phyloP scores from a whole-genome alignment of 1,140 invertebrate species.

The Varroa destructor region DNA sequence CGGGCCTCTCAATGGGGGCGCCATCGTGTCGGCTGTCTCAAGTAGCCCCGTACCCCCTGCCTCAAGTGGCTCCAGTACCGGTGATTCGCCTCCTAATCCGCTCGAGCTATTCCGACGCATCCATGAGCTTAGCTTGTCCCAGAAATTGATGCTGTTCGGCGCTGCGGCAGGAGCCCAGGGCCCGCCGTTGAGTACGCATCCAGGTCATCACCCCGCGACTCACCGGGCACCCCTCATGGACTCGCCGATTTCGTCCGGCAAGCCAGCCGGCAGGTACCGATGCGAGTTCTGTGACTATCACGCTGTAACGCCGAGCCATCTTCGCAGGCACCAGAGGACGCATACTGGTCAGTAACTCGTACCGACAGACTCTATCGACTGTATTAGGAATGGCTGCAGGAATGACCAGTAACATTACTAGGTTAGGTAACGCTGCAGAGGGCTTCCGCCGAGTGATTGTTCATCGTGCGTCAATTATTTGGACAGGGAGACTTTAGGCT shows the following conservation, averaged over 20 bases:
- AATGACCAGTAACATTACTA: no score
- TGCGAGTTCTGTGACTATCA: slow-evolving; percentile 28
- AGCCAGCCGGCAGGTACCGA: slow-evolving; percentile 20
- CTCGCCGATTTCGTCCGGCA: slow-evolving; percentile 10
- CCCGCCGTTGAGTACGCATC: slow-evolving; percentile 15
- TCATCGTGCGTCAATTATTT: no score
- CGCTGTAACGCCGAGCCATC: slow-evolving; percentile 28
- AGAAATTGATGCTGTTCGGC: slow-evolving; percentile 28
- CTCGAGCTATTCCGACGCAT: slow-evolving; percentile 23
- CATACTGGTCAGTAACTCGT: slow-evolving; percentile 1
- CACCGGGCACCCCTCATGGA: slow-evolving; percentile 23
- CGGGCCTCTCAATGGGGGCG: no score
- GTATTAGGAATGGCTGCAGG: not conserved
- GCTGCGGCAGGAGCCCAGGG: slow-evolving; percentile 27
- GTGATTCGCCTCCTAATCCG: slow-evolving; percentile 19
- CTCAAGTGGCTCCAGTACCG: not conserved
- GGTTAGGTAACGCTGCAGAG: no score
- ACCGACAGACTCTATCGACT: not conserved
- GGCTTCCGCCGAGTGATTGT: no score
- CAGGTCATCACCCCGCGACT: not conserved
- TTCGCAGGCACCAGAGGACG: slow-evolving; percentile 27
- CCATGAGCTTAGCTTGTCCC: slow-evolving; percentile 23
- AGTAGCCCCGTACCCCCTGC: no score
- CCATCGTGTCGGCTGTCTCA: no score
- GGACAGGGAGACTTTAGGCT: no score